Percentiles rank a stretch among this genome's conserved stretches.
Evolutionary conservation across 2,113 vertebrate species (phyloP).

Genomic region (Platycercus adscitus): DNA sequence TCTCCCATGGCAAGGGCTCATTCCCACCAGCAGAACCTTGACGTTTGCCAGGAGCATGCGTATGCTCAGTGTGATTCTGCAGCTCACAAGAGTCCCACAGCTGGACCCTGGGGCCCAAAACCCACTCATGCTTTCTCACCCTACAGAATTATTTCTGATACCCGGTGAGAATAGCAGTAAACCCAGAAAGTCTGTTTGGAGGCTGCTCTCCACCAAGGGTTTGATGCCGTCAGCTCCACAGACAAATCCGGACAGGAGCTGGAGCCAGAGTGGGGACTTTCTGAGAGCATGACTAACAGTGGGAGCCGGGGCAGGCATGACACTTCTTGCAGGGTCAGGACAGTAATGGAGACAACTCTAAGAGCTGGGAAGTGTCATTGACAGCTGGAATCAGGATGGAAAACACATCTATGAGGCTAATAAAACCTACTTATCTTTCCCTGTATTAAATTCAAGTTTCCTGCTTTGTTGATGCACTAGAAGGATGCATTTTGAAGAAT

Average conservation of each 20-base stretch:
- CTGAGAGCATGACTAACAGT: no score
- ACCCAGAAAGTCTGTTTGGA: neutral
- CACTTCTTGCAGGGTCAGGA: neutral
- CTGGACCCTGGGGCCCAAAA: neutral
- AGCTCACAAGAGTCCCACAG: no score
- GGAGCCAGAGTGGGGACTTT: rapidly evolving
- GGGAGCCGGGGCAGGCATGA: neutral
- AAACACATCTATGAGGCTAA: neutral
- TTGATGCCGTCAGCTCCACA: rapidly evolving
- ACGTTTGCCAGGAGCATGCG: rapidly evolving
- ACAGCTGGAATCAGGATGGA: neutral
- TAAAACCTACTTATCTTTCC: neutral
- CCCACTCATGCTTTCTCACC: neutral
- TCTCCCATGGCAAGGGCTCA: neutral
- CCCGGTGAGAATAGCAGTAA: neutral
- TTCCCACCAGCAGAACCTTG: rapidly evolving
- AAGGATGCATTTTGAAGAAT: neutral
- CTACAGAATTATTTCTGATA: neutral
- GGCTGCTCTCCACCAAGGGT: no score
- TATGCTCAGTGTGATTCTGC: rapidly evolving
- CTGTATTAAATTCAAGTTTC: no score
- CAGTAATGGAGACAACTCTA: neutral
- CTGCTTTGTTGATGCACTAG: neutral
- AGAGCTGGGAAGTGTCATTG: neutral
- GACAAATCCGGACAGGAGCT: neutral